phyloP scores from a whole-genome alignment of 2,113 vertebrate genomes.

The Pitta sordida region DNA sequence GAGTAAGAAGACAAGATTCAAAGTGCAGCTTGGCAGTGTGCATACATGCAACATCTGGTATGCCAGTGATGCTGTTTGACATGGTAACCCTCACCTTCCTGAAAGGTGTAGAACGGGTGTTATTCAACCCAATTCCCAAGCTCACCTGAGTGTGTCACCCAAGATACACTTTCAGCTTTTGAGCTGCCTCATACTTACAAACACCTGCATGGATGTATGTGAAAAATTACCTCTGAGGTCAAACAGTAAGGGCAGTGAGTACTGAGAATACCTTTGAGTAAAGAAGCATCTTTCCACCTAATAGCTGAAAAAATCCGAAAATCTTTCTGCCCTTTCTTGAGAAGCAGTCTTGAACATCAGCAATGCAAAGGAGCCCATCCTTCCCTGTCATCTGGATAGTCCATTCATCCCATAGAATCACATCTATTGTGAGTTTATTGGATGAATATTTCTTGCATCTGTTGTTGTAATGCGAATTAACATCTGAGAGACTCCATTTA shows the following conservation, averaged over 20 bases:
- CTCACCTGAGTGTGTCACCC: neutral
- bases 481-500: neutral
- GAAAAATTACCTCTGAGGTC: neutral
- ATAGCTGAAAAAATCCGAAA: neutral
- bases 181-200: neutral
- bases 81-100: neutral
- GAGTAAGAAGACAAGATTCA: neutral
- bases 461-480: neutral
- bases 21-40: neutral
- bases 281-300: neutral
- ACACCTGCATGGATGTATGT: rapidly evolving
- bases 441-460: neutral
- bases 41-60: neutral
- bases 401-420: neutral
- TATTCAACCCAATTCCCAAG: neutral
- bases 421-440: neutral
- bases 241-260: neutral
- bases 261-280: neutral
- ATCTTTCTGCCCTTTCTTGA: neutral
- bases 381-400: neutral
- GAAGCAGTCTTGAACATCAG: neutral
- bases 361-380: neutral
- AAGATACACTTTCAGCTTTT: neutral
- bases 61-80: neutral
- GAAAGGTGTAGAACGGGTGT: neutral